Evolutionary conservation across 1,140 invertebrate genomes (phyloP).

Genomic region (Aphidius ervi): DNA sequence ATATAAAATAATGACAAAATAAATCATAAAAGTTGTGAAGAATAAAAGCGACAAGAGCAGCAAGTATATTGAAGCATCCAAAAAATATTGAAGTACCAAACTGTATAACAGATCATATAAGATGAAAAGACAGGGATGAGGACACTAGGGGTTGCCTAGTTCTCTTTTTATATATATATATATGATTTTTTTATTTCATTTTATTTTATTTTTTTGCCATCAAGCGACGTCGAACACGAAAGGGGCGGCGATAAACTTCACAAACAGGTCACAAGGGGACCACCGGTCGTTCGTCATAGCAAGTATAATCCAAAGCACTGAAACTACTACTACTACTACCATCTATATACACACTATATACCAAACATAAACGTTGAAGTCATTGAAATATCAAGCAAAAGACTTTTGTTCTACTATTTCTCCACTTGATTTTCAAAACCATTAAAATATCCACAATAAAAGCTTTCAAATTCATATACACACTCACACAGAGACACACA

Average conservation of each 20-base stretch:
- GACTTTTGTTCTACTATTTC: slow-evolving; percentile 11
- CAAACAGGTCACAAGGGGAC: slow-evolving; percentile 31
- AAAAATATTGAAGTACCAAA: too few species aligned
- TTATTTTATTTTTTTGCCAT: slow-evolving; percentile 30
- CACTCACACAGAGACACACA: too few species aligned
- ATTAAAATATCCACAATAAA: background rate
- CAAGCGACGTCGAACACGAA: slow-evolving; percentile 36
- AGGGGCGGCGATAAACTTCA: slow-evolving; percentile 45
- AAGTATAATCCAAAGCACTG: slow-evolving; percentile 17
- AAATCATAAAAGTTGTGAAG: too few species aligned
- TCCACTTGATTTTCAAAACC: background rate
- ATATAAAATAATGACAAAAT: too few species aligned
- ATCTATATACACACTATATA: too few species aligned
- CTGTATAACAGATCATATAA: too few species aligned
- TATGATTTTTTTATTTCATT: slow-evolving; percentile 20
- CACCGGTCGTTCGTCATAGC: slow-evolving; percentile 25
- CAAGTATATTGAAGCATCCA: too few species aligned
- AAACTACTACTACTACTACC: too few species aligned
- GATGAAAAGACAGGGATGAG: too few species aligned
- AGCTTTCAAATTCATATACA: background rate
- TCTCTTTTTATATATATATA: background rate
- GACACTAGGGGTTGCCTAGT: too few species aligned
- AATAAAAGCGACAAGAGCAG: too few species aligned
- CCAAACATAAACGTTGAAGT: slow-evolving; percentile 3
- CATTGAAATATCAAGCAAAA: slow-evolving; percentile 12